Evolutionary conservation across 1,140 invertebrate species (phyloP).

Genomic region (Subanguina moxae): DNA sequence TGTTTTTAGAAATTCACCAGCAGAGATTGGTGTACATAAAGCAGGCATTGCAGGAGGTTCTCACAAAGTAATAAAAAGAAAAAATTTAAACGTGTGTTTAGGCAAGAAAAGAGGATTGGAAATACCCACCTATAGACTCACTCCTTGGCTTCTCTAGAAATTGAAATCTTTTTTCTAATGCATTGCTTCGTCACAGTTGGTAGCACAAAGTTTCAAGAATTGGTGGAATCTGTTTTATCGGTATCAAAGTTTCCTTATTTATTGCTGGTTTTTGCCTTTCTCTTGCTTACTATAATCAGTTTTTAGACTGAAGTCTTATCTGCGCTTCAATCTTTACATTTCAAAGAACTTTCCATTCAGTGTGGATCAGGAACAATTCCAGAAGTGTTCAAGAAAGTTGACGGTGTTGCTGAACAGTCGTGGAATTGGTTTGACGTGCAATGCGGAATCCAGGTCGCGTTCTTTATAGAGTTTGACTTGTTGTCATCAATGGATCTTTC

Average conservation of each 20-base stretch:
- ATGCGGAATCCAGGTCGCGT: neutral
- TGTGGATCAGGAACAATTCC: neutral
- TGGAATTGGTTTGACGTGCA: neutral
- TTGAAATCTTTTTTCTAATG: neutral
- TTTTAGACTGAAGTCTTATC: neutral
- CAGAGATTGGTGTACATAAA: conserved; percentile 1
- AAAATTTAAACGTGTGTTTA: too few species aligned
- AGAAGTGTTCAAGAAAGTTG: neutral
- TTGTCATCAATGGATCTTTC: too few species aligned
- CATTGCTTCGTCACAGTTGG: conserved; percentile 12
- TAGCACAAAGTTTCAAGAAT: conserved; percentile 4
- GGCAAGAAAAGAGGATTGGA: conserved; percentile 3
- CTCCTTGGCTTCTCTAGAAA: neutral
- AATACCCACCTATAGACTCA: conserved; percentile 9
- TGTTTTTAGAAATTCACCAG: conserved; percentile 7
- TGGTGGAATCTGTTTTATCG: neutral
- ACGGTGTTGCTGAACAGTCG: conserved; percentile 2
- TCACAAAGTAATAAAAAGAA: too few species aligned
- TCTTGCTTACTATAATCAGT: too few species aligned
- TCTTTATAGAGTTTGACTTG: too few species aligned
- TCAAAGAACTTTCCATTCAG: conserved; percentile 6
- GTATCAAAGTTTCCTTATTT: too few species aligned
- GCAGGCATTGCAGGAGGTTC: conserved; percentile 1
- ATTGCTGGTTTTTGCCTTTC: too few species aligned
- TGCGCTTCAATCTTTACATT: neutral